Evolutionary conservation across 2,888 invertebrate genomes (phyloP).

Genomic region (Aelia acuminata): DNA sequence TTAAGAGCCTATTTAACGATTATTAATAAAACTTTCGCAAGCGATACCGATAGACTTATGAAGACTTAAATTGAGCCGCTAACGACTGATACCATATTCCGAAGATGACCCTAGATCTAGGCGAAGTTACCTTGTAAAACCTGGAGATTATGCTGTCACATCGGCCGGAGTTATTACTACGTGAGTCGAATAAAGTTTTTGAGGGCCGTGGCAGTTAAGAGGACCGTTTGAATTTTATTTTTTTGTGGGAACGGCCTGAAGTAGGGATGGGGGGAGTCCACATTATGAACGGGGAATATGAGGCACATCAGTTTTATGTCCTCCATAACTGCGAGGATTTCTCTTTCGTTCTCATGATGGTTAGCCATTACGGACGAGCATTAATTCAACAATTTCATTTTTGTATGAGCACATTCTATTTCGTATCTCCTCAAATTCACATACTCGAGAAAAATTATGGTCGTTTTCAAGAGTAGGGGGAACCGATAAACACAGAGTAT

Average conservation of each 20-base stretch:
- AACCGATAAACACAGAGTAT: neutral
- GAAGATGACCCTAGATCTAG: neutral
- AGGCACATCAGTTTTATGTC: conserved; percentile 45
- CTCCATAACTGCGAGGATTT: conserved; percentile 30
- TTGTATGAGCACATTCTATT: neutral
- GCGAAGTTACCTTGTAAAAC: conserved; percentile 17
- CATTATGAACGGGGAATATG: conserved; percentile 16
- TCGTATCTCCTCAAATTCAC: neutral
- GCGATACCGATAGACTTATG: neutral
- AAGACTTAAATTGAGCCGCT: neutral
- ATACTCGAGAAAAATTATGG: neutral
- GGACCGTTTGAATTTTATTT: conserved; percentile 54
- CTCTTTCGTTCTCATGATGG: neutral
- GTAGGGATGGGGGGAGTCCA: neutral
- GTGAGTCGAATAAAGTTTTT: conserved; percentile 22
- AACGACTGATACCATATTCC: neutral
- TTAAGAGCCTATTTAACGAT: neutral
- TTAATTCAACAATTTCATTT: conserved; percentile 17
- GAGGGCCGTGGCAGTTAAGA: conserved; percentile 34
- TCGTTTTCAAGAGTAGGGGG: neutral
- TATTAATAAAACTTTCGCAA: neutral
- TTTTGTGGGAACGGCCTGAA: neutral
- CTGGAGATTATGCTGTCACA: conserved; percentile 13
- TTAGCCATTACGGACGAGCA: neutral
- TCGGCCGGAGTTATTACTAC: conserved; percentile 1